Percentiles rank a stretch among this genome's conserved stretches.
phyloP scores from a whole-genome alignment of 2,888 invertebrate species.

The Lasius fuliginosus region DNA sequence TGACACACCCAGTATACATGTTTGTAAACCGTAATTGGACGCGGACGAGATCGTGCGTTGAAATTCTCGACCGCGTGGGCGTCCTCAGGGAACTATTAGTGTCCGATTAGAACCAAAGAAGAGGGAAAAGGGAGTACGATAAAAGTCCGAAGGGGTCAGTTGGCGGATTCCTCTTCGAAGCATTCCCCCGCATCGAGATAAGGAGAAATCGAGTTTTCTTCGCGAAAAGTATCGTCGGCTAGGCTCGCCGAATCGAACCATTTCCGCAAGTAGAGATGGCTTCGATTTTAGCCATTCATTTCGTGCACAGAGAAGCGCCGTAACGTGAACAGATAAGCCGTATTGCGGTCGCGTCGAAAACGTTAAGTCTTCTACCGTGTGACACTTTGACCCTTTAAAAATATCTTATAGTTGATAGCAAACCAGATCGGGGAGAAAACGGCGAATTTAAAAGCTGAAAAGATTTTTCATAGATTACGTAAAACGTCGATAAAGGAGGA shows the following conservation, averaged over 20 bases:
- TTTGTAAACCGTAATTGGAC: slow-evolving; percentile 72
- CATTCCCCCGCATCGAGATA: slow-evolving; percentile 72
- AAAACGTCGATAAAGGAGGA: not conserved
- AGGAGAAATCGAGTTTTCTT: slow-evolving; percentile 74
- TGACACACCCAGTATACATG: slow-evolving; percentile 48
- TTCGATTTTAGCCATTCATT: slow-evolving; percentile 52
- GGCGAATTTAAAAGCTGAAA: not conserved
- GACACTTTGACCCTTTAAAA: slow-evolving; percentile 10
- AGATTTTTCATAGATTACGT: not conserved
- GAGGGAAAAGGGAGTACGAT: slow-evolving; percentile 39
- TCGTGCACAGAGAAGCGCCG: slow-evolving; percentile 37
- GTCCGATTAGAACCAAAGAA: slow-evolving; percentile 72
- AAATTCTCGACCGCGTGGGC: slow-evolving; percentile 70
- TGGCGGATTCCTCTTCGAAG: slow-evolving; percentile 62
- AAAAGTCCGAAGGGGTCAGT: slow-evolving; percentile 63
- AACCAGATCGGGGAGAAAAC: not conserved
- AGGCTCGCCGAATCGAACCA: slow-evolving; percentile 38
- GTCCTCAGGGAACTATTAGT: slow-evolving; percentile 74
- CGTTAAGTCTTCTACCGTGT: slow-evolving; percentile 38
- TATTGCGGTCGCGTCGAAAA: slow-evolving; percentile 42
- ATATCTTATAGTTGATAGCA: not conserved
- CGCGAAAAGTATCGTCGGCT: slow-evolving; percentile 52
- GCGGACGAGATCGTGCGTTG: slow-evolving; percentile 68
- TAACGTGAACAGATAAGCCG: slow-evolving; percentile 44
- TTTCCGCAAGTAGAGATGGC: slow-evolving; percentile 38